Conservation (phyloP, 2,113 vertebrate species). For the Ancistrus triradiatus region DNA sequence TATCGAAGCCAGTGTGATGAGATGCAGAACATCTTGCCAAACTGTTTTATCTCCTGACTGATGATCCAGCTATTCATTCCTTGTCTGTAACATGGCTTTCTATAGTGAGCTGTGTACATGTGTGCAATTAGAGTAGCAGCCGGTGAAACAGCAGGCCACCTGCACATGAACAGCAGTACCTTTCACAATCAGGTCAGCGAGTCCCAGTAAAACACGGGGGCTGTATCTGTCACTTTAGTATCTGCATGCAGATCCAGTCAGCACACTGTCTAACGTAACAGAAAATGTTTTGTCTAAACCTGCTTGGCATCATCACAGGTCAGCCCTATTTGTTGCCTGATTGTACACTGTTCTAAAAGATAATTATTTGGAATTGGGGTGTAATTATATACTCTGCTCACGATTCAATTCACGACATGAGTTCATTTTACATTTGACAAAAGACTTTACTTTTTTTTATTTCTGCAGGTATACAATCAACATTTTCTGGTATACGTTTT, state of each 20-base stretch:
- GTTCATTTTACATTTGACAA: no score
- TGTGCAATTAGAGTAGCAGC: conserved; percentile 40
- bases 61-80: neutral
- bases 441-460: no score
- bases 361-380: no score
- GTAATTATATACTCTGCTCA: no score
- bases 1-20: conserved; percentile 38
- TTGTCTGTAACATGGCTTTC: neutral
- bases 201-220: neutral
- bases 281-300: no score
- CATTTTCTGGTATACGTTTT: no score
- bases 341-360: no score
- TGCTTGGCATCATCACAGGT: no score
- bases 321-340: no score
- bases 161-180: conserved; percentile 39
- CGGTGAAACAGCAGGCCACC: conserved; percentile 33
- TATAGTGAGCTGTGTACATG: conserved; percentile 9
- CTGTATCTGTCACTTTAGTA: neutral
- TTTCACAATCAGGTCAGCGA: conserved; percentile 9
- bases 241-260: neutral
- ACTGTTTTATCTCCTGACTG: neutral
- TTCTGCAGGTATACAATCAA: no score
- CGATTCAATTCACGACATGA: no score
- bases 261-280: no score
- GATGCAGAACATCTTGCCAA: neutral